These are phyloP conservation scores for Pollenia labialis DNA, from an alignment of 2,888 invertebrate species.

Conservation along the genomic window DNA sequence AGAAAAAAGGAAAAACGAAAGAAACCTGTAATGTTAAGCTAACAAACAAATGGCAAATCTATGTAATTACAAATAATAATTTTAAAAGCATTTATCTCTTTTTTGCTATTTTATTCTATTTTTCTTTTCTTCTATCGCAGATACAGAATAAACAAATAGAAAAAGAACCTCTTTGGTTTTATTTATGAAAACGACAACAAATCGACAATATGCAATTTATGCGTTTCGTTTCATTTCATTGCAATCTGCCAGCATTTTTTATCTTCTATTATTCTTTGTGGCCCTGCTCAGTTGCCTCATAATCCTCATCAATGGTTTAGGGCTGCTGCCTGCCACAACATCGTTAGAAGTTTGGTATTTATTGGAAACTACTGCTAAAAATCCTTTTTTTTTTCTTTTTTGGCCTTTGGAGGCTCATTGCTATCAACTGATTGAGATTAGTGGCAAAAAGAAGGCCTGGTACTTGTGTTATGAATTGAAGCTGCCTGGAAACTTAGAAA, in stretches of 20 bases:
- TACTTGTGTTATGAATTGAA: conserved; percentile 52
- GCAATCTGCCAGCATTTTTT: conserved; percentile 72
- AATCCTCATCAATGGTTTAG: conserved; percentile 60
- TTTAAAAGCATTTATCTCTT: conserved; percentile 82
- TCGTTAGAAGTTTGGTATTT: conserved; percentile 47
- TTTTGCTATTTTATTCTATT: conserved; percentile 43
- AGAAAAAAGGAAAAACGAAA: neutral
- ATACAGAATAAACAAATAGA: neutral
- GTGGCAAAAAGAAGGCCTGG: conserved; percentile 39
- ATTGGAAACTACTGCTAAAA: conserved; percentile 63
- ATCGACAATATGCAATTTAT: conserved; percentile 83
- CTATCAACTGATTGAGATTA: conserved; percentile 72
- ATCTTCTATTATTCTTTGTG: conserved; percentile 48
- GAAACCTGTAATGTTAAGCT: conserved; percentile 70
- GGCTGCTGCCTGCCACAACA: conserved; percentile 43
- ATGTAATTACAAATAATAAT: conserved; percentile 83
- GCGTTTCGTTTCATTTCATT: conserved; percentile 78
- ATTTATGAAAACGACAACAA: conserved; percentile 83
- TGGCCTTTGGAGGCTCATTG: conserved; percentile 43
- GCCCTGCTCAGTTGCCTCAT: conserved; percentile 32
- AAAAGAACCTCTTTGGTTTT: conserved; percentile 61
- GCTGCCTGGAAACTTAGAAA: conserved; percentile 22
- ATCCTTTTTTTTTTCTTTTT: conserved; percentile 32
- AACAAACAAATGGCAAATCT: conserved; percentile 75
- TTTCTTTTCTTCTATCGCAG: neutral